Conservation (phyloP, 2,797 vertebrate genomes). For the Rhinichthys osculus region DNA sequence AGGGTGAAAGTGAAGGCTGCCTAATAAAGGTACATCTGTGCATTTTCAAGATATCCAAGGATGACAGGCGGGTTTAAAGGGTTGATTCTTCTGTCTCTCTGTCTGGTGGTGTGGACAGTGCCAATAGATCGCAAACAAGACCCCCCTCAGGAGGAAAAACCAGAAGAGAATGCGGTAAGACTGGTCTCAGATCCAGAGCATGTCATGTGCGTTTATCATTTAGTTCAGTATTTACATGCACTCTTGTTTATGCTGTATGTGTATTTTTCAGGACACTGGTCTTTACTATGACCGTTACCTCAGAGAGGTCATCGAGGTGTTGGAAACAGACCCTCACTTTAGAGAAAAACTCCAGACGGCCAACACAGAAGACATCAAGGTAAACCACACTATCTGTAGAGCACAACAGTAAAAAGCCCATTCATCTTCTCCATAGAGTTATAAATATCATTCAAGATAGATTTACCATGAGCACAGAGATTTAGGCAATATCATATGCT, state of each 20-base stretch:
- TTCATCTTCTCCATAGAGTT: not conserved
- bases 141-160: conserved; percentile 68
- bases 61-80: conserved; percentile 68
- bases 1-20: not conserved
- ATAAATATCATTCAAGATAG: not conserved
- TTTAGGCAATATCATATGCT: not conserved
- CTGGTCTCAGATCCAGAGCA: not conserved
- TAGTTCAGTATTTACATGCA: not conserved
- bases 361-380: conserved; percentile 92
- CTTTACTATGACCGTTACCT: conserved; percentile 92
- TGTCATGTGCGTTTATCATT: not conserved
- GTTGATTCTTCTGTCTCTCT: conserved; percentile 73
- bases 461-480: not conserved
- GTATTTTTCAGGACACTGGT: conserved; percentile 83
- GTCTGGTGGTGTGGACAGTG: conserved; percentile 69
- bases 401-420: not conserved
- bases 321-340: conserved; percentile 92
- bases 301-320: conserved; percentile 89
- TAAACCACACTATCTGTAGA: conserved; percentile 55
- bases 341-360: conserved; percentile 90
- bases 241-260: not conserved
- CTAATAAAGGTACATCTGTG: not conserved
- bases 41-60: conserved; percentile 58
- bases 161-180: conserved; percentile 77
- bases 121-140: conserved; percentile 76